Conservation (phyloP, 2,113 vertebrate genomes). For the Porphyrio hochstetteri region DNA sequence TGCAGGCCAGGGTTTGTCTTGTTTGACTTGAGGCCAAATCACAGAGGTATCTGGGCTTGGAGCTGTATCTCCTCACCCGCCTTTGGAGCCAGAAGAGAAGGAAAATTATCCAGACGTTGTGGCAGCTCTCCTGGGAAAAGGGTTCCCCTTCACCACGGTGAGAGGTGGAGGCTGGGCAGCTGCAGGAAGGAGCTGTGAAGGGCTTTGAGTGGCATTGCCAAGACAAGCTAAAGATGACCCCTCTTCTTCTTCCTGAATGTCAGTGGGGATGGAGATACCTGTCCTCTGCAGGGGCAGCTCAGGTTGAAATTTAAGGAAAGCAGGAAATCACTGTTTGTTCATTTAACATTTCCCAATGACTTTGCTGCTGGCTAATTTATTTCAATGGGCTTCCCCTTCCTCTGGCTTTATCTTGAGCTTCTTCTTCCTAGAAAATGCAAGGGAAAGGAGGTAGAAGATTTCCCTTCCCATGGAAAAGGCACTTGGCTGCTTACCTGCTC, state of each 20-base stretch:
- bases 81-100: neutral
- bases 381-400: neutral
- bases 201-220: neutral
- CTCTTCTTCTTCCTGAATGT: neutral
- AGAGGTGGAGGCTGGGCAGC: neutral
- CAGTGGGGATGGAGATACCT: neutral
- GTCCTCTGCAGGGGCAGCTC: neutral
- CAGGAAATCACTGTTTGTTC: neutral
- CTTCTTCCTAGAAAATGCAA: neutral
- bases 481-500: neutral
- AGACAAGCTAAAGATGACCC: neutral
- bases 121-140: neutral
- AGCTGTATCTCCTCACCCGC: neutral
- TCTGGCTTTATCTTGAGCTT: neutral
- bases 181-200: fast-evolving
- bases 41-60: neutral
- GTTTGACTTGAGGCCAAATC: slow-evolving; percentile 5
- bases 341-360: neutral
- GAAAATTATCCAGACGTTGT: neutral
- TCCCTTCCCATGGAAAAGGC: fast-evolving
- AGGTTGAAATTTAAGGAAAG: neutral
- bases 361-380: neutral
- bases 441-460: neutral
- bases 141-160: fast-evolving
- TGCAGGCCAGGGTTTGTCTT: slow-evolving; percentile 19